Evolutionary conservation across 2,888 invertebrate species (phyloP).

Genomic region (Drosophila conformis): DNA sequence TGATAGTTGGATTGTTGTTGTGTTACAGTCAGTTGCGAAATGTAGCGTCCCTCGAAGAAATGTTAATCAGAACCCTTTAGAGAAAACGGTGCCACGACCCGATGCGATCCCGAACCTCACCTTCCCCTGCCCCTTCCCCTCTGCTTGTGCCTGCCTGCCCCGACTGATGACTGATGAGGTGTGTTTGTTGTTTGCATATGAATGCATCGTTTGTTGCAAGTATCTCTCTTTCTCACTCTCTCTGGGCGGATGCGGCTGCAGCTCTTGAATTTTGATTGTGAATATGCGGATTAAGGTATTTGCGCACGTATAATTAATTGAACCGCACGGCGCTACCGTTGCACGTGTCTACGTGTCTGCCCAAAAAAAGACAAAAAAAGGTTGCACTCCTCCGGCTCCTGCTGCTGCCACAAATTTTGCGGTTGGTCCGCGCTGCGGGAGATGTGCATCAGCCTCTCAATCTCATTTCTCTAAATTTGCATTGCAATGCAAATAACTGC

Average conservation of each 20-base stretch:
- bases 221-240: conserved; percentile 44
- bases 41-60: conserved; percentile 20
- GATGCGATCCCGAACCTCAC: conserved; percentile 52
- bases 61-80: conserved; percentile 46
- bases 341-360: conserved; percentile 35
- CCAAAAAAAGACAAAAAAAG: neutral
- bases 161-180: conserved; percentile 55
- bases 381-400: conserved; percentile 9
- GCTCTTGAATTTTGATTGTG: conserved; percentile 77
- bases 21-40: conserved; percentile 26
- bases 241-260: conserved; percentile 39
- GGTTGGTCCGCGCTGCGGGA: conserved; percentile 57
- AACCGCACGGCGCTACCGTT: conserved; percentile 61
- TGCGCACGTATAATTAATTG: conserved; percentile 82
- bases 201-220: conserved; percentile 62
- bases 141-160: conserved; percentile 3
- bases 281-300: conserved; percentile 79
- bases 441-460: conserved; percentile 47
- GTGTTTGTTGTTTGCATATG: conserved; percentile 68
- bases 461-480: conserved; percentile 44
- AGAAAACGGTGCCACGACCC: conserved; percentile 30
- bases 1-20: conserved; percentile 25
- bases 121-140: neutral
- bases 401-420: conserved; percentile 34
- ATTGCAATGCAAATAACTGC: conserved; percentile 55